Evolutionary conservation across 2,113 vertebrate genomes (phyloP), one percentile per base, ranked within the genome.

Genomic region (Varanus komodoensis): DNA sequence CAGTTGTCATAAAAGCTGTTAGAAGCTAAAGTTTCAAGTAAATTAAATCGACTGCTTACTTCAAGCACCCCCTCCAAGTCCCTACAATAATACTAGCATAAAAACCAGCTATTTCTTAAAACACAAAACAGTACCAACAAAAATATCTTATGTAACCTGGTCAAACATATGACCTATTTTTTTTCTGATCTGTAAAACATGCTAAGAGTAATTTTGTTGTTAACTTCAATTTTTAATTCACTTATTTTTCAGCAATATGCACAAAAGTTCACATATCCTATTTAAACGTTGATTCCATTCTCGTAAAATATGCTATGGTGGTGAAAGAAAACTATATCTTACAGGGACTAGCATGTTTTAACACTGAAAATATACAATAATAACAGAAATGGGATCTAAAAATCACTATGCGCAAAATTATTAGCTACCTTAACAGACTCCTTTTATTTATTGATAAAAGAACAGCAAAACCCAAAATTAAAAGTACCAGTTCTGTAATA

Each of bases 1-100:
- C 83, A 83, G 84, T 23, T 89, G 73, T 87, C 89, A 44, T 87
- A 81, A 92, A 92, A 89, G 75, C 84, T 78, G 87, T 74, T 69
- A 86, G 90, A 92, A 95, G 75, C 90, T 91, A 87, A 91, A 94
- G 91, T 95, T 94, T 94, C 87, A 84, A 75, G 52, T 32, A 84
- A 81, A 94, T 92, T 68, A 93, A 94, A 92, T 61, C 68, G 48
- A 50, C 38, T 32, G 54, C 67, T 52, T 87, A 94, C 52, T 91
- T 87, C 34, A 81, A 94, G 86, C 79, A n/a, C 88, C 91, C 21
- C 29, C 50, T 4, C 32, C 38, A 61, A 89, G 68, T 50, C 48
- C 23, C 73, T 57, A 29, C 79, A 52, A 34, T 52, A 89, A 78
- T 85, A 69, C 54, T 75, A 25, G 54, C 74, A 61, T 88, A 3